These are phyloP conservation scores for Hypselothyrea guttata DNA, from an alignment of 2,888 invertebrate genomes.

Conservation along the genomic window DNA sequence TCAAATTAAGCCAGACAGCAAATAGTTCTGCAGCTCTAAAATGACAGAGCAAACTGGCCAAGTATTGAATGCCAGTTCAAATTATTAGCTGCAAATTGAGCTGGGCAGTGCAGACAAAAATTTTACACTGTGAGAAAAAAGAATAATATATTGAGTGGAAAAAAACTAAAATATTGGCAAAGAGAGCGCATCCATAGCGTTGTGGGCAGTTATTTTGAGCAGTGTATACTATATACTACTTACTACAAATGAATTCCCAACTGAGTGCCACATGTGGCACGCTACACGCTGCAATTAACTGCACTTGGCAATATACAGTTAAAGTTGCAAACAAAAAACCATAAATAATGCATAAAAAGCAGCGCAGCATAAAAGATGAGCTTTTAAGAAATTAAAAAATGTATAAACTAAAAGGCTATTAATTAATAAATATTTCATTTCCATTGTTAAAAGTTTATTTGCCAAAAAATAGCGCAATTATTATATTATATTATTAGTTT, in stretches of 20 bases:
- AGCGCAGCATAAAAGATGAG: background rate
- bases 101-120: conserved; percentile 1
- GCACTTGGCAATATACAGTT: conserved; percentile 20
- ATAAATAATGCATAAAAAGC: conserved; percentile 1
- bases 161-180: no score
- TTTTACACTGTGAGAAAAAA: no score
- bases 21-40: background rate
- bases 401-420: background rate
- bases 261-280: conserved; percentile 33
- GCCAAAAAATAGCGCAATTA: background rate
- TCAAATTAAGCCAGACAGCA: conserved; percentile 57
- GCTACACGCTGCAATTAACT: conserved; percentile 64
- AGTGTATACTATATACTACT: background rate
- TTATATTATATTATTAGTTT: no score
- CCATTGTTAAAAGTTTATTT: conserved; percentile 5
- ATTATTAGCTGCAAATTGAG: conserved; percentile 50
- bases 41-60: conserved; percentile 24
- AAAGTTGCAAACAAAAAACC: background rate
- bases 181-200: no score
- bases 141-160: no score
- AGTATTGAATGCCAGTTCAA: conserved; percentile 41
- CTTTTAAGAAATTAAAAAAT: no score
- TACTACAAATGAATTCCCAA: conserved; percentile 21
- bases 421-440: conserved; percentile 16
- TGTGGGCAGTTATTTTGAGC: no score